These are phyloP conservation scores for Cordilura impudica DNA, from an alignment of 2,888 invertebrate genomes.

Conservation along the genomic window DNA sequence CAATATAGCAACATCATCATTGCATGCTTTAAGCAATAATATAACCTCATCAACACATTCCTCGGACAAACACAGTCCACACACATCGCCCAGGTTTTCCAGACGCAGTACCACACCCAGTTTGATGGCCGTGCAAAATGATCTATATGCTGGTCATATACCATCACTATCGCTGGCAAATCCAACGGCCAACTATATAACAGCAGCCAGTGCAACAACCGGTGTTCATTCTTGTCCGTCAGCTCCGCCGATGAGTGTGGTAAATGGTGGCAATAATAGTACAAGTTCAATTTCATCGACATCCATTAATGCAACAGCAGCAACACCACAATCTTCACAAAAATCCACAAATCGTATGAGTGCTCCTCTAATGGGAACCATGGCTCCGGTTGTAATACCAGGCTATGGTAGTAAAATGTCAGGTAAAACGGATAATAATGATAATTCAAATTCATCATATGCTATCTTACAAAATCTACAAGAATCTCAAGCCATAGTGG, in stretches of 20 bases:
- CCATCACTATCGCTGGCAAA: slow-evolving; percentile 70
- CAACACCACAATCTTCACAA: slow-evolving; percentile 68
- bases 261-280: slow-evolving; percentile 66
- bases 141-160: slow-evolving; percentile 73
- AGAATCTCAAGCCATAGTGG: slow-evolving; percentile 65
- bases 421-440: slow-evolving; percentile 70
- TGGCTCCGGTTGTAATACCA: slow-evolving; percentile 51
- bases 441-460: slow-evolving; percentile 71
- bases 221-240: slow-evolving; percentile 69
- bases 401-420: slow-evolving; percentile 67
- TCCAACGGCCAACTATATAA: slow-evolving; percentile 62
- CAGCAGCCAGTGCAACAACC: slow-evolving; percentile 64
- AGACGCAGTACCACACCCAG: slow-evolving; percentile 77
- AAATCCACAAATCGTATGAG: slow-evolving; percentile 77
- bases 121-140: slow-evolving; percentile 77
- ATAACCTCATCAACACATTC: slow-evolving; percentile 69
- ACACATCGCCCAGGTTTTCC: slow-evolving; percentile 80
- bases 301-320: slow-evolving; percentile 33
- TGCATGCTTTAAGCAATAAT: slow-evolving; percentile 79
- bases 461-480: slow-evolving; percentile 75
- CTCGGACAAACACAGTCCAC: slow-evolving; percentile 80
- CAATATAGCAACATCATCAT: slow-evolving; percentile 82
- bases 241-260: slow-evolving; percentile 72
- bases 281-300: slow-evolving; percentile 57
- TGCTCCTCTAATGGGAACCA: slow-evolving; percentile 74